Conservation (phyloP, 1,140 invertebrate species). For the Cheumatopsyche charites region DNA sequence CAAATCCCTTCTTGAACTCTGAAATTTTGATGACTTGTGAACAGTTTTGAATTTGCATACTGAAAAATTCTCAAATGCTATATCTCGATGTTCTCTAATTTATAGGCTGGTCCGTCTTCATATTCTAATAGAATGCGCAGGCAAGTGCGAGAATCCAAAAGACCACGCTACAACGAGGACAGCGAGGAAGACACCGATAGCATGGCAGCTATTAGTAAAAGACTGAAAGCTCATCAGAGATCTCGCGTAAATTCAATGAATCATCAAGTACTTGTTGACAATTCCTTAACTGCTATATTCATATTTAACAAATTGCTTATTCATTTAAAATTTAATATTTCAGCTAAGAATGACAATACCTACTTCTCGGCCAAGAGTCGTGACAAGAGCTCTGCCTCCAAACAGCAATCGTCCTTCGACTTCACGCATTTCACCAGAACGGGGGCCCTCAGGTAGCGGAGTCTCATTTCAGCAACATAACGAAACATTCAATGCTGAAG, state of each 20-base stretch:
- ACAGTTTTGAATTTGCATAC: too few species aligned
- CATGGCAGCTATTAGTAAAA: constrained; percentile 59
- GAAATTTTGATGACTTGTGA: too few species aligned
- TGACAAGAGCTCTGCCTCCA: background rate
- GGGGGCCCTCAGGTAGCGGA: constrained; percentile 1
- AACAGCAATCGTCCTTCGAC: constrained; percentile 22
- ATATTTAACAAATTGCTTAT: too few species aligned
- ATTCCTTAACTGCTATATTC: too few species aligned
- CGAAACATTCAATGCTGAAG: constrained; percentile 50
- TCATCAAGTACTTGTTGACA: constrained; percentile 23
- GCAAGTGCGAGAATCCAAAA: constrained; percentile 55
- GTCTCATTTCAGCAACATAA: constrained; percentile 44
- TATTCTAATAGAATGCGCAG: constrained; percentile 28
- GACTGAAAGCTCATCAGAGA: constrained; percentile 52
- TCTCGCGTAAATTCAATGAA: constrained; percentile 47
- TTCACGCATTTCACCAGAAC: background rate
- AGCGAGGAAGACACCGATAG: constrained; percentile 67
- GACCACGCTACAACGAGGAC: constrained; percentile 69
- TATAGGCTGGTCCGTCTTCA: constrained; percentile 42
- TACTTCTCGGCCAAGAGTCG: background rate
- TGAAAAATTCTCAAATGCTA: too few species aligned
- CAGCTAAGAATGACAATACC: constrained; percentile 15
- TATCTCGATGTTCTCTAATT: too few species aligned
- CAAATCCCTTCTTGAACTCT: too few species aligned
- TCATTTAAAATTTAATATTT: too few species aligned